phyloP scores from a whole-genome alignment of 2,113 vertebrate genomes.

The Paradoxurus hermaphroditus region DNA sequence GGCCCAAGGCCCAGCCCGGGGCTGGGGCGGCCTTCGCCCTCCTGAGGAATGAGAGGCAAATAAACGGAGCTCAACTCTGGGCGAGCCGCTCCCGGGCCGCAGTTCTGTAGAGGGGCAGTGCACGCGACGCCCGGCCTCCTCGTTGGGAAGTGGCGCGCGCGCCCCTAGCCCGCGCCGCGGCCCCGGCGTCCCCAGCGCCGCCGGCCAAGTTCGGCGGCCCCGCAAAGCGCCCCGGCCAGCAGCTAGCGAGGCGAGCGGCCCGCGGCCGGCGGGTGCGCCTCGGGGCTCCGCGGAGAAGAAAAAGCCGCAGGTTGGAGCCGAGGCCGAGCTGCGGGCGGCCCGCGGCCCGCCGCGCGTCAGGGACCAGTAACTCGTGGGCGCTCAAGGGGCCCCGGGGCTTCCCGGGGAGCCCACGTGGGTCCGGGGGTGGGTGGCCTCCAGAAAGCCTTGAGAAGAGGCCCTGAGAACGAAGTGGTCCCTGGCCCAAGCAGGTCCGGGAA shows the following conservation, averaged over 20 bases:
- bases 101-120: not conserved
- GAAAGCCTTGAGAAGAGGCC: not conserved
- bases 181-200: not conserved
- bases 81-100: not conserved
- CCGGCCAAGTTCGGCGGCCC: too few species aligned
- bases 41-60: not conserved
- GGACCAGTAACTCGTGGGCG: slow-evolving; percentile 14
- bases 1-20: not conserved
- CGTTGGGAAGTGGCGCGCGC: not conserved
- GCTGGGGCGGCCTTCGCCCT: not conserved
- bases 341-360: fast-evolving
- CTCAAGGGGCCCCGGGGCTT: not conserved
- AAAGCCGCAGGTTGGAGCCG: not conserved
- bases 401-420: not conserved
- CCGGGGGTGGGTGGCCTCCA: not conserved
- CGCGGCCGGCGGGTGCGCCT: not conserved
- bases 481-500: not conserved
- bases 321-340: not conserved
- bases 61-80: not conserved
- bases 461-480: not conserved
- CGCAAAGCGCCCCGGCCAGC: not conserved
- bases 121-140: not conserved
- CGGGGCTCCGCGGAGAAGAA: not conserved
- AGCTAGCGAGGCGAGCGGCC: not conserved
- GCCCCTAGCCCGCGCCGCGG: not conserved